phyloP scores from a whole-genome alignment of 2,113 vertebrate genomes.

The Shinisaurus crocodilurus region DNA sequence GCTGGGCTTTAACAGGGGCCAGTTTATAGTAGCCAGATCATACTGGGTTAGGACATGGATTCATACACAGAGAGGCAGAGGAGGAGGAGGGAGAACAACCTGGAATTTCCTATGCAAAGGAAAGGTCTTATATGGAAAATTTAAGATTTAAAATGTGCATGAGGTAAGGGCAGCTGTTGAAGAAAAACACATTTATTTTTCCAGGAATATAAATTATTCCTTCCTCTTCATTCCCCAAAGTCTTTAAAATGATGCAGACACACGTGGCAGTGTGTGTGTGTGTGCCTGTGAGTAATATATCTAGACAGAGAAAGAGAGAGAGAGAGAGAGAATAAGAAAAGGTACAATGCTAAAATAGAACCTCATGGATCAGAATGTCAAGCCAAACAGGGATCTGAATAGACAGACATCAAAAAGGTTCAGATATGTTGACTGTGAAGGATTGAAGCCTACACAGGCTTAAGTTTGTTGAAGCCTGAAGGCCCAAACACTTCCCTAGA shows the following conservation, averaged over 20 bases:
- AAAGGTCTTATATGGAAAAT: background rate
- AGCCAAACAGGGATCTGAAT: background rate
- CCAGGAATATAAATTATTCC: background rate
- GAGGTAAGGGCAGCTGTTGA: background rate
- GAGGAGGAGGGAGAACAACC: background rate
- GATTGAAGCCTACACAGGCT: too few species aligned
- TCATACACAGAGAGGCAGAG: background rate
- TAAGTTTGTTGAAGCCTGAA: too few species aligned
- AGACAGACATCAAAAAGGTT: background rate
- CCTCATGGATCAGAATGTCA: background rate
- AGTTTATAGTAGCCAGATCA: background rate
- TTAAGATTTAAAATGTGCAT: background rate
- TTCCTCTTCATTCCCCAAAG: background rate
- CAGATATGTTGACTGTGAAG: background rate
- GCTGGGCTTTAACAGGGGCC: background rate
- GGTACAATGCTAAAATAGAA: background rate
- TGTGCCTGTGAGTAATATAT: too few species aligned
- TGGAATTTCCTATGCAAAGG: background rate
- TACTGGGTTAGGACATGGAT: background rate
- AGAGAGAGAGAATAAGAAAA: too few species aligned
- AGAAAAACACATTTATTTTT: background rate
- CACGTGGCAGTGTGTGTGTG: background rate
- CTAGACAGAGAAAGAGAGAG: too few species aligned
- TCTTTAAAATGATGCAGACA: background rate
- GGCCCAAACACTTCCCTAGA: too few species aligned